Base-by-base conservation (phyloP, 2,113 vertebrate species). In the Dicerorhinus sumatrensis region DNA sequence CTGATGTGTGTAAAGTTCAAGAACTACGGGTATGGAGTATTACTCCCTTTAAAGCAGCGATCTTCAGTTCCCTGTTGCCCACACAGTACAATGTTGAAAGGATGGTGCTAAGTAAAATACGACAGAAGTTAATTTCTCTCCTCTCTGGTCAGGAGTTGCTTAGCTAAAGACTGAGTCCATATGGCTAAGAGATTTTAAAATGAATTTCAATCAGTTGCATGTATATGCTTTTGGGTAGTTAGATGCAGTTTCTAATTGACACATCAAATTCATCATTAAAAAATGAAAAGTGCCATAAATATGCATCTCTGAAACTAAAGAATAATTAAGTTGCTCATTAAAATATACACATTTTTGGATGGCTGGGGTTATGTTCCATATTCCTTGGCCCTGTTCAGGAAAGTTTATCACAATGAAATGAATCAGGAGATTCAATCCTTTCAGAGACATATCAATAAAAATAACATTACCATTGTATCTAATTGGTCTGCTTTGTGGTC, bases 241-340 rank as follows among this genome's bases (percentile, higher is more conserved):
- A 88, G 56, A 31, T 60, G 29, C 14, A 81, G 27, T 83, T 77
- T 97, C 33, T 94, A 94, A 92, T 6, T 54, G 31, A 91, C 31
- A 82, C 12, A 77, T 51, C 12, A 62, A 65, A 65, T 54, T 69
- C 14, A 85, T 75, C 31, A 31, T 27, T 92, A 67, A 83, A 72
- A 77, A 94, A n/a, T 48, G 17, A 63, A 89, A 54, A 51, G 4
- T 10, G 13, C 54, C 67, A 60, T 31, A 48, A 5, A 48, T 31
- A 60, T 23, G 31, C 3, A 72, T 79, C 69, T 83, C 33, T 87
- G 33, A 93, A 67, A 72, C 7, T 60, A 82, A 76, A 79, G 23
- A 60, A 65, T 69, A 79, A 51, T 51, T 79, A 54, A 67, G 6
- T 48, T 73, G 39, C 5, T 63, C 51, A 84, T 56, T 46, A 72